Evolutionary conservation across 2,113 vertebrate species (phyloP).

Genomic region (Nycticorax nycticorax): DNA sequence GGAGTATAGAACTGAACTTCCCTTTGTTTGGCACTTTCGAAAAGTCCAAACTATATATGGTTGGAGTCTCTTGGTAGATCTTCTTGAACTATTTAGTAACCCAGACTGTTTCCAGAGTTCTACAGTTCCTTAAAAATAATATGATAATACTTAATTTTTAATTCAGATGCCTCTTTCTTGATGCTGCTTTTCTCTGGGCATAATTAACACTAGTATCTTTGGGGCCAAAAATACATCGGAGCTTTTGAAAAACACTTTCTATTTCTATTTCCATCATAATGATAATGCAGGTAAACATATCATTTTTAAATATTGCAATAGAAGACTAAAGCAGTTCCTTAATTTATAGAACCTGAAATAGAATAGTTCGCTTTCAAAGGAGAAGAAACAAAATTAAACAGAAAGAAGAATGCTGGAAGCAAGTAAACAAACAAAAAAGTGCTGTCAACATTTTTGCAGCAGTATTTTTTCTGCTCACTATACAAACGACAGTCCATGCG

Average conservation of each 20-base stretch:
- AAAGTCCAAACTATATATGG: neutral
- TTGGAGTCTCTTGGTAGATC: neutral
- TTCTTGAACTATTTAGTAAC: neutral
- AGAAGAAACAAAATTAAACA: conserved; percentile 10
- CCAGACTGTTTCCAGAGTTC: neutral
- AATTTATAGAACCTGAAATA: conserved; percentile 20
- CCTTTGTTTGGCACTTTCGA: neutral
- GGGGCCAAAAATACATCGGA: neutral
- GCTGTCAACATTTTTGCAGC: neutral
- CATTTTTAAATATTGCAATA: neutral
- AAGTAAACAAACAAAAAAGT: neutral
- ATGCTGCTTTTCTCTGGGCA: neutral
- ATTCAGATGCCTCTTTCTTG: neutral
- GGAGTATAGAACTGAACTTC: neutral
- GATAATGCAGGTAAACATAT: neutral
- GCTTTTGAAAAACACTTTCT: neutral
- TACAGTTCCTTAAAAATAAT: neutral
- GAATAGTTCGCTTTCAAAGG: conserved; percentile 1
- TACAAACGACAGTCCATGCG: neutral
- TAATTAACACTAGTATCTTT: neutral
- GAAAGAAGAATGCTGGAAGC: neutral
- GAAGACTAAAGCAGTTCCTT: neutral
- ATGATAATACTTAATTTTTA: neutral
- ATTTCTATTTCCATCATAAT: neutral
- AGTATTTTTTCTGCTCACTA: neutral